These are phyloP conservation scores for Epinephelus malabaricus DNA, from an alignment of 2,797 vertebrate species.

Conservation along the genomic window DNA sequence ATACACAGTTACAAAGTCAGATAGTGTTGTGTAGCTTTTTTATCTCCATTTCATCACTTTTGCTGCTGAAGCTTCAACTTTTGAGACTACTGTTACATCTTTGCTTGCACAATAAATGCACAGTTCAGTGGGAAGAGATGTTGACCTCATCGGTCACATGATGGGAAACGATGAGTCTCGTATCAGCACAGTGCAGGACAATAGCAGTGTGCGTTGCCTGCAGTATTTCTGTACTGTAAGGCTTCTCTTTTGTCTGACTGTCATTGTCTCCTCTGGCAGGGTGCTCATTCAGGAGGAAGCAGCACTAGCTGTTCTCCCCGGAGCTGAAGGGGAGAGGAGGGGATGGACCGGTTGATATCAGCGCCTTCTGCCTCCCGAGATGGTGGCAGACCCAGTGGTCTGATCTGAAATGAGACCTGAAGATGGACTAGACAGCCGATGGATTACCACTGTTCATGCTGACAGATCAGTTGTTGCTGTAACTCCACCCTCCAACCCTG, in stretches of 20 bases:
- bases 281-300: constrained; percentile 90
- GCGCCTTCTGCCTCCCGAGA: constrained; percentile 50
- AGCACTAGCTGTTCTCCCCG: constrained; percentile 81
- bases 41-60: neutral
- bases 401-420: constrained; percentile 49
- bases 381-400: constrained; percentile 33
- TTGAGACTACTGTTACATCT: neutral
- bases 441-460: constrained; percentile 43
- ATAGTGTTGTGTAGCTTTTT: neutral
- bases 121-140: neutral
- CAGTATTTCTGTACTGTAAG: constrained; percentile 52
- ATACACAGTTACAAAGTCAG: too few species aligned
- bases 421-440: constrained; percentile 36
- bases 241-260: constrained; percentile 55
- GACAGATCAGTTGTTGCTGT: constrained; percentile 71
- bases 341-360: constrained; percentile 81
- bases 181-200: constrained; percentile 48
- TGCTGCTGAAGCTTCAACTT: neutral
- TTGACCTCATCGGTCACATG: constrained; percentile 31
- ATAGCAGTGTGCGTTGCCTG: constrained; percentile 30
- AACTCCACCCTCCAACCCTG: constrained; percentile 79
- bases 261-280: constrained; percentile 72
- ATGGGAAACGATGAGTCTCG: constrained; percentile 19
- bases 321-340: constrained; percentile 76
- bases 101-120: neutral